Base-by-base conservation (phyloP, 2,797 vertebrate species). In the Arrhamphus sclerolepis region DNA sequence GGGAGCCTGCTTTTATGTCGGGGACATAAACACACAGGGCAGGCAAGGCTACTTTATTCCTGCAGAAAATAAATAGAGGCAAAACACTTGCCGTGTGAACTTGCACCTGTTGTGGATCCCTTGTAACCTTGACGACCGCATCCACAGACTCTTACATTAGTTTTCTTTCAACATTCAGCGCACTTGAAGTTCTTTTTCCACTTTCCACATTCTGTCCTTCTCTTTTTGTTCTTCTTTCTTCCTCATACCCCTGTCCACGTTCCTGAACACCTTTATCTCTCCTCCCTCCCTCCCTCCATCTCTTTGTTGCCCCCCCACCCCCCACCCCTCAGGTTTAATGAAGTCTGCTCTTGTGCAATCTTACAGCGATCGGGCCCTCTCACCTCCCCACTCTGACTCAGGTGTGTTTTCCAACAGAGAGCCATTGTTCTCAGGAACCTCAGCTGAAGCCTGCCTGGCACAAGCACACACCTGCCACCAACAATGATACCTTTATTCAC, bases 391-490 rank as follows among this genome's bases (percentile, higher is more conserved):
- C 79, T 72, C 82, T 85, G 89, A 87, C 83, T 92, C 87, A 90
- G 91, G 90, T 91, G 90, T 88, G 86, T 89, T 62, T 78, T 74
- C 65, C 58, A 83, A 92, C 89, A 92, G 86, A 88, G 74, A 64
- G 47, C 80, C 83, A 91, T 92, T 92, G 91, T 92, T 91, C 86
- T 75, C 49, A 0, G 31, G 72, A 87, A 88, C 85, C 81, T 83
- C 72, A 28, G 66, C 81, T 81, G 72, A 84, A 88, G 84, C 65
- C 84, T 81, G 84, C 70, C 87, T 69, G 41, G 55, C 84, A 86
- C 84, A 89, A 89, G 91, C 82, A 91, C 88, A 89, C 92, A 93
- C 92, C 92, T 93, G 93, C 91, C 91, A 72, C 63, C 80, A 82
- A 74, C 88, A 89, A 91, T 88, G 76, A 84, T 66, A 43, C 77